Conservation (phyloP, 2,797 vertebrate species). For the Spheniscus humboldti region DNA sequence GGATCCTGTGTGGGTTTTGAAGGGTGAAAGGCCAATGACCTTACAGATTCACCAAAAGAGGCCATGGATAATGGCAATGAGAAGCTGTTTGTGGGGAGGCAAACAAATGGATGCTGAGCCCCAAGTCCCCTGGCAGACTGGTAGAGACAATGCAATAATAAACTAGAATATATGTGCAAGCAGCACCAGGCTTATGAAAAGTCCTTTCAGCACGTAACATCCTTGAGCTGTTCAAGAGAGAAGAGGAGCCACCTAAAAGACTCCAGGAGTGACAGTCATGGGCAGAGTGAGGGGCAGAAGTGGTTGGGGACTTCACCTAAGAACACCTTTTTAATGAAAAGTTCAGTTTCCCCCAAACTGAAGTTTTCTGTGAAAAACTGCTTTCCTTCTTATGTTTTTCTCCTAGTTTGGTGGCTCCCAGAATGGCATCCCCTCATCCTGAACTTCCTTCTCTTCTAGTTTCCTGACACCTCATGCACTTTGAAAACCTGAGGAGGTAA, state of each 20-base stretch:
- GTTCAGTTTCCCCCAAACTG: neutral
- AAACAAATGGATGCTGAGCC: neutral
- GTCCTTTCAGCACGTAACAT: neutral
- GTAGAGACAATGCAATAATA: neutral
- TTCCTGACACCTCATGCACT: neutral
- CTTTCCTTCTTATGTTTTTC: neutral
- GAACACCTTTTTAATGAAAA: neutral
- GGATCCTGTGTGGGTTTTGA: neutral
- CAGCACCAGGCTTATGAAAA: neutral
- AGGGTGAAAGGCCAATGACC: neutral
- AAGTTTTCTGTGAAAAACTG: neutral
- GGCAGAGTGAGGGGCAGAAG: neutral
- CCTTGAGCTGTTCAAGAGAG: neutral
- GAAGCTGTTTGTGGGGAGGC: neutral
- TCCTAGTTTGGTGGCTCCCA: neutral
- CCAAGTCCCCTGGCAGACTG: neutral
- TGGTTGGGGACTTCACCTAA: neutral
- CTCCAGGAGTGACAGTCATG: neutral
- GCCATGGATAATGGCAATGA: neutral
- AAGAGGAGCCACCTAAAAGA: neutral
- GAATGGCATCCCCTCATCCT: neutral
- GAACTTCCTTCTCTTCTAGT: neutral
- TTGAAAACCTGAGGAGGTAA: neutral
- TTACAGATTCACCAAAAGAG: neutral
- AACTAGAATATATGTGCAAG: neutral